Evolutionary conservation across 2,888 invertebrate species (phyloP), one percentile per base, ranked within the genome.

Genomic region (Stenolophus ochropezus): DNA sequence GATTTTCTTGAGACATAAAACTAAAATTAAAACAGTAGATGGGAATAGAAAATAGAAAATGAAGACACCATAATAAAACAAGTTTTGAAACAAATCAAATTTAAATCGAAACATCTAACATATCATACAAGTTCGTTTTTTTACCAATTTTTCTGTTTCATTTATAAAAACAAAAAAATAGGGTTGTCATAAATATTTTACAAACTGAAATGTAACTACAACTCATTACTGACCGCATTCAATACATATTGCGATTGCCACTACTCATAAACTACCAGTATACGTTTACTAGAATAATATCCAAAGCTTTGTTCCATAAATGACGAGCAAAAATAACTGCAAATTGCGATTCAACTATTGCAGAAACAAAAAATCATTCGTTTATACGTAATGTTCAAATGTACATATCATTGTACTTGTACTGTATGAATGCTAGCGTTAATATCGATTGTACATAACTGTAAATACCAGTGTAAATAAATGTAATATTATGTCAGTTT

Each of bases 401-500:
- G 75, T 53, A 75, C 75, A 75, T 75, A 75, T 51, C 75, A 75
- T 21, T 75, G 75, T 27, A 75, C 16, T 21, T 75, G 75, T 27
- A 75, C 16, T 51, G 23, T 75, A 49, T 21, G 73, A 21, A 5
- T 73, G 20, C 23, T 21, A 47, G n/a, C 23, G 21, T 23, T 47
- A 71, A 58, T 16, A 18, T 69, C 47, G 42, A 18, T 5, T 76
- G 76, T 76, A 76, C 8, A 53, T 53, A 73, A 49, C 4, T 73
- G 73, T 76, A 76, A 20, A 76, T 33, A 76, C 3, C 16, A 11
- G 4, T 76, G 76, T 76, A 76, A 27, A 76, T 76, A 76, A 16
- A 58, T 58, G 25, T 25, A 74, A 18, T 20, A 73, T 27, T 74
- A 71, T 71, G 18, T 69, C 16, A 69, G 33, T 27, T 69, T 56